Conservation (phyloP, 2,888 invertebrate genomes). For the Lepidocyrtoides sp. region DNA sequence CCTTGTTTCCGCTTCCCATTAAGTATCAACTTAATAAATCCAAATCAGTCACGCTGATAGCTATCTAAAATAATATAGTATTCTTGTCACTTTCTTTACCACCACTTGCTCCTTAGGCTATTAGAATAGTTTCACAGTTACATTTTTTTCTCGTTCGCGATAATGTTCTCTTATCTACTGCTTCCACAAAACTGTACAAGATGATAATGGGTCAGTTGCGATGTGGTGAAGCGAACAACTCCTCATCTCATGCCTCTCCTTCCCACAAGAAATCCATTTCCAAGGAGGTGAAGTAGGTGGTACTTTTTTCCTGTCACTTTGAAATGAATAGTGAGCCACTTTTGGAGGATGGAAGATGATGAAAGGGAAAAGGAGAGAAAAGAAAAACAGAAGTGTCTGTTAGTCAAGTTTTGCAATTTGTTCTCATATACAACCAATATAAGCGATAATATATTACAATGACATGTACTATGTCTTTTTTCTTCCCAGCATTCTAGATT, state of each 20-base stretch:
- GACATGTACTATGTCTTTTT: background rate
- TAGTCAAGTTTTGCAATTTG: conserved; percentile 56
- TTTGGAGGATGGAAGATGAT: background rate
- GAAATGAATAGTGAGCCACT: conserved; percentile 26
- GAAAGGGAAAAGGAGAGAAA: conserved; percentile 7
- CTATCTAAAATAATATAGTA: background rate
- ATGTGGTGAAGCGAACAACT: background rate
- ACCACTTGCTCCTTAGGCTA: background rate
- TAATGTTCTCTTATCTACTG: background rate
- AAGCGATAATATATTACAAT: background rate
- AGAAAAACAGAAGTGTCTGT: conserved; percentile 46
- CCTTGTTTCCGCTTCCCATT: conserved; percentile 47
- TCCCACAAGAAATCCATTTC: background rate
- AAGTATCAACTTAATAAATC: conserved; percentile 60
- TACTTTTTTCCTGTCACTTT: conserved; percentile 12
- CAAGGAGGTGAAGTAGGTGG: background rate
- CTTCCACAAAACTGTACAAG: background rate
- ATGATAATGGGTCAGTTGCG: background rate
- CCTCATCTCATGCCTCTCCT: background rate
- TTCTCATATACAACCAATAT: conserved; percentile 19
- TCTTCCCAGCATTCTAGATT: background rate
- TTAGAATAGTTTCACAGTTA: background rate
- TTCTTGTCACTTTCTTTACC: background rate
- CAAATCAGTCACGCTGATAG: conserved; percentile 51
- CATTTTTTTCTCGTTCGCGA: background rate